phyloP scores from a whole-genome alignment of 2,797 vertebrate genomes.

The Hydrophis major region DNA sequence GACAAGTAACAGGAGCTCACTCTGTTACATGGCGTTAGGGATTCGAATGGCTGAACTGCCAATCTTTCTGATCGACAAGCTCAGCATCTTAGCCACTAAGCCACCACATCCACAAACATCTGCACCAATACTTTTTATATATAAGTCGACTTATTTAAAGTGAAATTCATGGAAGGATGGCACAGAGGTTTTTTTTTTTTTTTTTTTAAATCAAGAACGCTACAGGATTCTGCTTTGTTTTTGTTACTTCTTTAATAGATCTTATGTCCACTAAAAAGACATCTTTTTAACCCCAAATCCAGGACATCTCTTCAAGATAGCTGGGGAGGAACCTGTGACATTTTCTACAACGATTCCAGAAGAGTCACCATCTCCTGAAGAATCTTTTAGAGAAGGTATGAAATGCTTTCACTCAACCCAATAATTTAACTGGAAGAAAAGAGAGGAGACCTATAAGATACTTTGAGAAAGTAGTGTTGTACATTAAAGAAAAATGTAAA shows the following conservation, averaged over 20 bases:
- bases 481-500: background rate
- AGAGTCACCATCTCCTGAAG: background rate
- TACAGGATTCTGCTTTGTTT: background rate
- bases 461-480: background rate
- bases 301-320: slow-evolving; percentile 47
- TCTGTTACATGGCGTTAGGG: too few species aligned
- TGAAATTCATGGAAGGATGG: background rate
- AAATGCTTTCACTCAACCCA: background rate
- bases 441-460: background rate
- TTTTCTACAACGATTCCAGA: slow-evolving; percentile 27
- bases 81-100: too few species aligned
- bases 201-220: too few species aligned
- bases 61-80: too few species aligned
- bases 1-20: too few species aligned
- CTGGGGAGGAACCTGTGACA: slow-evolving; percentile 17
- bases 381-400: slow-evolving; percentile 60
- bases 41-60: too few species aligned
- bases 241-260: background rate
- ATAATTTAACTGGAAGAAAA: background rate
- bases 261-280: background rate
- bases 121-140: background rate
- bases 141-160: background rate
- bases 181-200: background rate
- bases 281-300: background rate
- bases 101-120: too few species aligned